phyloP scores from a whole-genome alignment of 2,888 invertebrate species.

The Athrips mouffetella region DNA sequence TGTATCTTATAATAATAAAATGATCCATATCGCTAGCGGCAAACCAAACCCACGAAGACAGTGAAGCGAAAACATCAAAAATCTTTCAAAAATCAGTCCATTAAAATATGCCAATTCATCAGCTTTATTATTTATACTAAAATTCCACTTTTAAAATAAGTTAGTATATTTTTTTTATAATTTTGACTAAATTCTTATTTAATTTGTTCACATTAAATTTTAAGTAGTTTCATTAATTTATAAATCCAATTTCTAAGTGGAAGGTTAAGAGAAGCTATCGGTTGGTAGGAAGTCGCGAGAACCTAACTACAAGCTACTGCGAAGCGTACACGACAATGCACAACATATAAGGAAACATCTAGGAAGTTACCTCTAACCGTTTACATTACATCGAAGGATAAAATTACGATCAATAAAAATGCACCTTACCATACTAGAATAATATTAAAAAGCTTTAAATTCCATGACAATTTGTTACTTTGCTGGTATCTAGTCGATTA shows the following conservation, averaged over 20 bases:
- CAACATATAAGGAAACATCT: constrained; percentile 72
- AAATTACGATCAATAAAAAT: constrained; percentile 73
- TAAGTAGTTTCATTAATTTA: constrained; percentile 44
- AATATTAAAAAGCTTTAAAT: constrained; percentile 58
- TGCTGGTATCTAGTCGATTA: constrained; percentile 23
- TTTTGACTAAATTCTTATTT: constrained; percentile 45
- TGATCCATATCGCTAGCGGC: constrained; percentile 49
- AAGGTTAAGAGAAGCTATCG: constrained; percentile 69
- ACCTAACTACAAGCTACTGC: constrained; percentile 73
- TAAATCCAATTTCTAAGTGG: constrained; percentile 64
- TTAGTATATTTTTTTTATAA: constrained; percentile 29
- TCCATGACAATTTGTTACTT: constrained; percentile 39
- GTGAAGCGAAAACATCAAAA: constrained; percentile 53
- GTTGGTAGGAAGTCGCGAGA: constrained; percentile 73
- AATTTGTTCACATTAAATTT: constrained; percentile 58
- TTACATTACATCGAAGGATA: constrained; percentile 61
- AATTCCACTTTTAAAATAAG: constrained; percentile 6
- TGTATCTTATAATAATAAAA: constrained; percentile 48
- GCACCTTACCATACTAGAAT: constrained; percentile 66
- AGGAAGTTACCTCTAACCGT: constrained; percentile 56
- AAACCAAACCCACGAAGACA: constrained; percentile 57
- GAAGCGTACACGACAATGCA: constrained; percentile 69
- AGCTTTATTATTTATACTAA: neutral
- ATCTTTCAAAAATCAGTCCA: constrained; percentile 32
- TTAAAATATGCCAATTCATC: constrained; percentile 28